A percentile compares a stretch with the other conserved stretches of the same genome.
phyloP scores from a whole-genome alignment of 30 jellyfish, hydroid and myxozoan genomes.

The Hydractinia echinata region DNA sequence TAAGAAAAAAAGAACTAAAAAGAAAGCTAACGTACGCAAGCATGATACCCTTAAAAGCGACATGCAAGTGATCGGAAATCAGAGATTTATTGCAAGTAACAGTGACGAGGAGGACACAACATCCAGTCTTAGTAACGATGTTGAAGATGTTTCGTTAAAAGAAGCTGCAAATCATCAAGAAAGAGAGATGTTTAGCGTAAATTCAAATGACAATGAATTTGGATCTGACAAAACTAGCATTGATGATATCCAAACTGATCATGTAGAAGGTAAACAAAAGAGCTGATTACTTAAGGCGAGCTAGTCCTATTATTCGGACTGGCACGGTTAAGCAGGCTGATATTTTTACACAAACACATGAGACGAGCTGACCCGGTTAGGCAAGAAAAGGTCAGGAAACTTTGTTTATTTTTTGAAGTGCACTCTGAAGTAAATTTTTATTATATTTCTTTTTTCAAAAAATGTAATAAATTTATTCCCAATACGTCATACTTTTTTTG shows the following conservation, averaged over 20 bases:
- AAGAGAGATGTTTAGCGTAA: conserved; percentile 5
- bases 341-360: not conserved
- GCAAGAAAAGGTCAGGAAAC: too few relatives aligned
- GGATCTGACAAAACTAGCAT: too few relatives aligned
- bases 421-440: too few relatives aligned
- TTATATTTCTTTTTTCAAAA: too few relatives aligned
- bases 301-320: not conserved
- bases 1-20: conserved; percentile 5
- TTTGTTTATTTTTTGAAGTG: too few relatives aligned
- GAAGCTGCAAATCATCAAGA: conserved; percentile 17
- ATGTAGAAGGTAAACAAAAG: not conserved
- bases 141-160: conserved; percentile 31
- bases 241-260: not conserved
- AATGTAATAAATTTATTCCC: too few relatives aligned
- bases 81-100: not conserved
- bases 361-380: too few relatives aligned
- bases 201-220: not conserved
- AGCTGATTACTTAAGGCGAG: too few relatives aligned
- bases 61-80: conserved; percentile 2
- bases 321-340: not conserved
- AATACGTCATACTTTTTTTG: too few relatives aligned
- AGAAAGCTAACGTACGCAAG: conserved; percentile 10
- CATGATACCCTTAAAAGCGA: conserved; percentile 4
- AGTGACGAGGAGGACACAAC: not conserved
- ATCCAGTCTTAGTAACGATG: not conserved